Base-by-base conservation (phyloP, 2,888 invertebrate genomes). In the Drosophila birchii region DNA sequence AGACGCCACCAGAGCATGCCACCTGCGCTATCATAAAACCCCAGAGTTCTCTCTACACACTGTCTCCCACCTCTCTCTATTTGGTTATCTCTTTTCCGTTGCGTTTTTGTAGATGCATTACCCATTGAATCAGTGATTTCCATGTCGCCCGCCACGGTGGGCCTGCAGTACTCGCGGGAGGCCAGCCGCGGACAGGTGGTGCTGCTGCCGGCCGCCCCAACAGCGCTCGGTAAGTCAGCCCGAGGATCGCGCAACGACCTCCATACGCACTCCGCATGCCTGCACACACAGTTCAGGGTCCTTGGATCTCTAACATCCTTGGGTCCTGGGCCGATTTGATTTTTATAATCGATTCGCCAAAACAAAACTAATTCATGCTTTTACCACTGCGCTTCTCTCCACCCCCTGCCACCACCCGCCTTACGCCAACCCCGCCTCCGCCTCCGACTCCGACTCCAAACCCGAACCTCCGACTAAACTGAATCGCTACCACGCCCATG, bases 81-180 rank as follows among this genome's bases (percentile, higher is more conserved):
- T 72, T 59, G 61, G 60, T 72, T 62, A 53, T 59, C 47, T 63
- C 67, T 63, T 55, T 58, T 66, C 63, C 74, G 90, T 86, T 91
- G 84, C 93, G 75, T 83, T 83, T 80, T 80, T 94, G 79, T 94
- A 95, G 95, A 95, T 86, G 94, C 95, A 92, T 93, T 96, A 88
- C 95, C 95, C 66, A 94, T 96, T 94, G 96, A 96, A 92, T 95
- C 95, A 86, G 95, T 95, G 94, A 94, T 96, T 89, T 95, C 96
- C 78, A 94, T 95, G 94, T 95, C 94, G 91, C 95, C 93, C 93
- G 95, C 93, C 90, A 96, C 95, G 68, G 95, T 96, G 69, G 97
- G 97, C 68, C 96, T 96, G 93, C 97, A 97, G 93, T 94, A 98
- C 89, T 96, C 97, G 57, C 95, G 97, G 76, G 98, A 98, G 91